Evolutionary conservation across 2,888 invertebrate genomes (phyloP), one percentile per base, ranked within the genome.

Genomic region (Lysandra coridon): DNA sequence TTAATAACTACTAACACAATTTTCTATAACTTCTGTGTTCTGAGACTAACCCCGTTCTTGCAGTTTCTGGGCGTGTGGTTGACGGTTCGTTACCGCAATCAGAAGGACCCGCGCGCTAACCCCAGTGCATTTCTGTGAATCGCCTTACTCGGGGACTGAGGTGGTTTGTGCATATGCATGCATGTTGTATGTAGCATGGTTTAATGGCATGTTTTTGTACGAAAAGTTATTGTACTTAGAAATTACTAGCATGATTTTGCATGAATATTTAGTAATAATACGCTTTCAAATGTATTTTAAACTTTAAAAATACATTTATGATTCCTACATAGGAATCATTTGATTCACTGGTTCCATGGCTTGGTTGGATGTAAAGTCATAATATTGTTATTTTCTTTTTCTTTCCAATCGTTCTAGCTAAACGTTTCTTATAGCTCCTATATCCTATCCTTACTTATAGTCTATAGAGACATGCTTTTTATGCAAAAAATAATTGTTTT

Each of bases 1-100:
- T 2, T 3, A 14, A 53, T 14, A 53, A 12, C 53, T 53, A 53
- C 53, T 53, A 53, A 53, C 53, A 53, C 40, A 44, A 44, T 7
- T 3, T 12, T 14, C 4, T 57, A 17, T 57, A 57, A 14, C 17
- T 57, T 57, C 0, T 4, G 3, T 57, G 57, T 57, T 53, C 53
- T 89, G 91, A 92, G 88, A 91, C 90, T 92, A 93, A 92, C 90
- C 88, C 83, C 87, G 83, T 86, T 84, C 69, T 69, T 69, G 5
- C 97, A 99, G 99, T 98, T 99, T 95, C 96, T 99, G 95, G 99
- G 99, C 95, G 98, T 98, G 83, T 98, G 98, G 97, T 96, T 99
- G 96, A 98, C 99, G 87, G 97, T 99, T 91, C 97, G 99, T 88
- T 99, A 98, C 96, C 97, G 99, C 95, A 99, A 99, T 95, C 98